These are phyloP conservation scores for Drosophila setosimentum DNA, from an alignment of 2,888 invertebrate genomes.

Conservation along the genomic window DNA sequence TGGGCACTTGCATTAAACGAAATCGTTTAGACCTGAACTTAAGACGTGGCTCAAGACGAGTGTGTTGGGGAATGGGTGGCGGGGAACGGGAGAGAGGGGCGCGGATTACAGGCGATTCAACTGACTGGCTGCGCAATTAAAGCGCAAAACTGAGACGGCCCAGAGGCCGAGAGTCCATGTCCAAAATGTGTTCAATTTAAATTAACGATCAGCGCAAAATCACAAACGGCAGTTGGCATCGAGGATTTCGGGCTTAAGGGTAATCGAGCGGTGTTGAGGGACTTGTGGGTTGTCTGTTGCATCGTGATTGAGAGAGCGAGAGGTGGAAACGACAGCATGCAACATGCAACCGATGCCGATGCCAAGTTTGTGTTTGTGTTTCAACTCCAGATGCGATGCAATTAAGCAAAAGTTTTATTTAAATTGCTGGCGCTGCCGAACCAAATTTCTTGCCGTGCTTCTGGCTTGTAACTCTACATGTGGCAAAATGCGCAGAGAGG, in stretches of 20 bases:
- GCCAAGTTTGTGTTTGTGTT: constrained; percentile 9
- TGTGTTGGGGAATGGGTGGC: constrained; percentile 1
- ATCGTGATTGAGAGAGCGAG: constrained; percentile 52
- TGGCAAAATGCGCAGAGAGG: background rate
- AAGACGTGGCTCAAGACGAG: constrained; percentile 33
- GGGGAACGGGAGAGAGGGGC: background rate
- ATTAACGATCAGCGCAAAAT: constrained; percentile 73
- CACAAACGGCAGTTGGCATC: constrained; percentile 60
- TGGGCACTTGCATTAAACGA: constrained; percentile 79
- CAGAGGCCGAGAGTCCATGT: constrained; percentile 61
- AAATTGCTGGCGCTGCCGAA: constrained; percentile 72
- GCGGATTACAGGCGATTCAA: constrained; percentile 31
- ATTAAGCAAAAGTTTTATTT: constrained; percentile 80
- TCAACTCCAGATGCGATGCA: constrained; percentile 66
- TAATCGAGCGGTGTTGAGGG: background rate
- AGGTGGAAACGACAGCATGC: constrained; percentile 44
- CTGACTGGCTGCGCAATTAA: constrained; percentile 65
- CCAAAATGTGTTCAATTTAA: constrained; percentile 79
- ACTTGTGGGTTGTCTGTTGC: constrained; percentile 18
- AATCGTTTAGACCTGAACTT: constrained; percentile 67
- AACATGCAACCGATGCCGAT: constrained; percentile 59
- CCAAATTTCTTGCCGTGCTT: constrained; percentile 53
- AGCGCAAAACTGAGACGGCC: constrained; percentile 49
- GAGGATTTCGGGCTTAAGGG: background rate
- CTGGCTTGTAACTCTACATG: constrained; percentile 51